phyloP scores from a whole-genome alignment of 2,113 vertebrate genomes.

The Erythrolamprus reginae region DNA sequence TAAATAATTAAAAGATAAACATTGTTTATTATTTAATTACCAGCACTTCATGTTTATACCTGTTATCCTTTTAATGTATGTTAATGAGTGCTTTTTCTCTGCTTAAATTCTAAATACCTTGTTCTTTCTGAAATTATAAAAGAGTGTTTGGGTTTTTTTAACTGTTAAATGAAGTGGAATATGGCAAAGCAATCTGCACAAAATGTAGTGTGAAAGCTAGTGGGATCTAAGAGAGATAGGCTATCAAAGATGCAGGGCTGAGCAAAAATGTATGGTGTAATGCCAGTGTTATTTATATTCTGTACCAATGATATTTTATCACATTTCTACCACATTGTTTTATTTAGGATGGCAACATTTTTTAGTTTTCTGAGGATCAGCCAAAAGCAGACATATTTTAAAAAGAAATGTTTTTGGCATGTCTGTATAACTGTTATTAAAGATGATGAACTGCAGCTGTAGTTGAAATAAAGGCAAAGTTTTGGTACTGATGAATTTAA shows the following conservation, averaged over 20 bases:
- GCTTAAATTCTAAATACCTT: constrained; percentile 3
- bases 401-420: background rate
- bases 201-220: background rate
- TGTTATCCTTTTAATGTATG: background rate
- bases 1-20: background rate
- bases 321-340: background rate
- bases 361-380: background rate
- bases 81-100: constrained; percentile 2
- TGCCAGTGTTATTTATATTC: background rate
- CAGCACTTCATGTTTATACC: background rate
- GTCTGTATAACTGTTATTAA: background rate
- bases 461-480: background rate
- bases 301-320: background rate
- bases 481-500: background rate
- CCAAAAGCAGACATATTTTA: background rate
- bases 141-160: background rate
- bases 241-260: background rate
- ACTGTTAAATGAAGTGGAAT: background rate
- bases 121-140: background rate
- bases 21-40: background rate
- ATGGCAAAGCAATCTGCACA: background rate
- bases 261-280: background rate
- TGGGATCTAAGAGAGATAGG: background rate
- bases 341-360: background rate
- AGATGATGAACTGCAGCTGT: background rate